Conservation (phyloP, 2,888 invertebrate genomes). For the Eumacrocentrus americanus region DNA sequence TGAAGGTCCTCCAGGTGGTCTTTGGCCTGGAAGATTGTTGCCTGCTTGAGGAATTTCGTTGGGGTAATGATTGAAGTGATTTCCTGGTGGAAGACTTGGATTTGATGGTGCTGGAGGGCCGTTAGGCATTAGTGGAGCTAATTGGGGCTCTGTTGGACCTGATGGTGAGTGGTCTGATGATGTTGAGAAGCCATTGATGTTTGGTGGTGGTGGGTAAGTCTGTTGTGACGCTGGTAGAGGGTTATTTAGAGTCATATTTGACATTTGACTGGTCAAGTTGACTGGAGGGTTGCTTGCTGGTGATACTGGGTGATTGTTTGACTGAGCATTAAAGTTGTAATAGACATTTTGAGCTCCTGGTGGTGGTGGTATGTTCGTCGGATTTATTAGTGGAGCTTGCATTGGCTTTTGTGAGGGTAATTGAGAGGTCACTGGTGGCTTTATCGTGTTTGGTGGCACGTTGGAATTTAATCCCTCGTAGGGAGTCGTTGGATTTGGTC, state of each 20-base stretch:
- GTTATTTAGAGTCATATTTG: conserved; percentile 47
- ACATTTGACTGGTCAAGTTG: conserved; percentile 50
- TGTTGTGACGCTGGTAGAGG: conserved; percentile 29
- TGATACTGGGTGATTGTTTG: conserved; percentile 42
- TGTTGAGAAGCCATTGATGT: conserved; percentile 47
- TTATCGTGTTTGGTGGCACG: conserved; percentile 42
- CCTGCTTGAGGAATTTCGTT: conserved; percentile 9
- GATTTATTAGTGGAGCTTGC: conserved; percentile 42
- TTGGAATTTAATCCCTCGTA: conserved; percentile 47
- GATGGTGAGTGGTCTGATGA: conserved; percentile 40
- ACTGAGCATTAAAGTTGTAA: conserved; percentile 45
- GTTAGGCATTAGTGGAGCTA: conserved; percentile 4
- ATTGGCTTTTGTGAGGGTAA: conserved; percentile 42
- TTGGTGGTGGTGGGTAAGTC: conserved; percentile 33
- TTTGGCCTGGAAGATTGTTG: conserved; percentile 25
- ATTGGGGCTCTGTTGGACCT: conserved; percentile 30
- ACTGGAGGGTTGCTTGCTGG: conserved; percentile 41
- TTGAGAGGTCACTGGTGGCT: conserved; percentile 36
- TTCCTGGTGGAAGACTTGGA: conserved; percentile 27
- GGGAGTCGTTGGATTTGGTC: conserved; percentile 39
- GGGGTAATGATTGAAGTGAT: conserved; percentile 29
- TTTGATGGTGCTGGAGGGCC: background rate
- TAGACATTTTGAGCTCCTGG: conserved; percentile 40
- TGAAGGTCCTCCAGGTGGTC: conserved; percentile 33
- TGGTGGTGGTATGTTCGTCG: conserved; percentile 43